Base-by-base conservation (phyloP, 2,888 invertebrate genomes). In the Arrhopalites spinosus region DNA sequence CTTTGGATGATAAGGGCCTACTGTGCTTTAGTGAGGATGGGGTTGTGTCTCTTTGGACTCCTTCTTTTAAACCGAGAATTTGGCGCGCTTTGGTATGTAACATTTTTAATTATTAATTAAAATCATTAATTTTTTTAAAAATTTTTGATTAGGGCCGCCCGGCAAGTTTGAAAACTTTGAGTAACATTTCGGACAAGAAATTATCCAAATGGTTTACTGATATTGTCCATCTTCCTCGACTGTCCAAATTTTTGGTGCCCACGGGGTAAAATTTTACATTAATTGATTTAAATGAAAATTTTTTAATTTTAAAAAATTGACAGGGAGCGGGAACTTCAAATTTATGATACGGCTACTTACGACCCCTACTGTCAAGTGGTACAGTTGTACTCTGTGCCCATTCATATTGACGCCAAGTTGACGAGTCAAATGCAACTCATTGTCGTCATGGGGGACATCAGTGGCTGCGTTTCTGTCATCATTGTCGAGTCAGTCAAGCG, bases 1-100 rank as follows among this genome's bases (percentile, higher is more conserved):
- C 76, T 11, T 68, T 78, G 11, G 71, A 73, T 23, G 78, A 78
- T 50, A 64, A 70, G 30, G 78, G 78, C 0, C n/a, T 74, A 7
- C 30, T 78, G 27, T 76, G 70, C 29, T 78, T 78, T 36, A 75
- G 75, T 56, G 78, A 78, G 63, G 78, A 78, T 66, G 78, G 78
- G 23, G 73, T 78, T 45, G 75, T 78, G n/a, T 70, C 75, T 11
- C 59, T 78, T 2, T 78, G 75, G 75, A 75, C 75, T 2, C n/a
- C 69, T 0, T 23, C 45, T 7, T 78, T 78, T 36, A 68, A 75
- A 73, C 73, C 78, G 0, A 71, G 78, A 43, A 78, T 78, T 53
- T 78, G 75, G 75, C 53, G 78, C 17, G 73, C 75, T 0, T 68
- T 78, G 17, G 77, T 77, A 75, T 47, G 3, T 20, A 64, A 25